A percentile compares a stretch with the other conserved stretches of the same genome.
Conservation (phyloP, 2,113 vertebrate genomes). For the Podarcis cretensis region DNA sequence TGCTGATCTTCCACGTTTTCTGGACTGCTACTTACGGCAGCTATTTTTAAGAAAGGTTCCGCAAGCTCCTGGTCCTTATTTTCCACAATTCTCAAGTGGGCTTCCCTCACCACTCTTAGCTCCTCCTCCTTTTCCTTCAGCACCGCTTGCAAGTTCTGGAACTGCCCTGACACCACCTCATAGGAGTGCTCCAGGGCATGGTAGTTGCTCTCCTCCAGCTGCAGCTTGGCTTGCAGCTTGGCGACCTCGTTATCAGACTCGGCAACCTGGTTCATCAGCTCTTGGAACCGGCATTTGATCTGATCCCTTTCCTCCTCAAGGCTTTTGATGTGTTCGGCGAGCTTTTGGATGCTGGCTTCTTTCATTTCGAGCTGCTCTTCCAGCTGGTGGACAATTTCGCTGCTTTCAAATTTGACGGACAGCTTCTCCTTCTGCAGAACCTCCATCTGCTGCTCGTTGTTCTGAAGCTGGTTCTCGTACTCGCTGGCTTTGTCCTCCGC, state of each 20-base stretch:
- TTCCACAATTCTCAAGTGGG: constrained; percentile 84
- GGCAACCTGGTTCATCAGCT: constrained; percentile 87
- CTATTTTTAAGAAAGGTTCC: constrained; percentile 90
- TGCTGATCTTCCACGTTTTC: constrained; percentile 89
- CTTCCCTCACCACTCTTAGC: constrained; percentile 84
- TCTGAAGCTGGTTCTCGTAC: constrained; percentile 83
- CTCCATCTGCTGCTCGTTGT: constrained; percentile 86
- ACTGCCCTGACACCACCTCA: constrained; percentile 83
- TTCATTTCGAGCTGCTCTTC: constrained; percentile 85
- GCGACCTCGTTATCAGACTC: constrained; percentile 85
- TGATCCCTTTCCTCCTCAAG: constrained; percentile 86
- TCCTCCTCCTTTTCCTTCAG: constrained; percentile 90
- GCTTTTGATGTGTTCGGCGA: constrained; percentile 83
- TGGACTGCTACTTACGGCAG: constrained; percentile 85
- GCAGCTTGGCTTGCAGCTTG: constrained; percentile 83
- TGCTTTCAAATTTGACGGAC: constrained; percentile 78
- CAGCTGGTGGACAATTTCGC: constrained; percentile 83
- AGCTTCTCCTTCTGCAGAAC: constrained; percentile 84
- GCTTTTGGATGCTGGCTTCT: constrained; percentile 80
- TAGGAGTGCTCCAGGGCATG: constrained; percentile 84
- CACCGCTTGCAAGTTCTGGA: constrained; percentile 83
- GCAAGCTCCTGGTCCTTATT: constrained; percentile 89
- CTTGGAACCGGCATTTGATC: constrained; percentile 87
- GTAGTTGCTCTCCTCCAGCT: constrained; percentile 85
- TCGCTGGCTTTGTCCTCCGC: constrained; percentile 83